Evolutionary conservation across 2,888 invertebrate species (phyloP), one percentile per base, ranked within the genome.

Genomic region (Heliconius cydno): DNA sequence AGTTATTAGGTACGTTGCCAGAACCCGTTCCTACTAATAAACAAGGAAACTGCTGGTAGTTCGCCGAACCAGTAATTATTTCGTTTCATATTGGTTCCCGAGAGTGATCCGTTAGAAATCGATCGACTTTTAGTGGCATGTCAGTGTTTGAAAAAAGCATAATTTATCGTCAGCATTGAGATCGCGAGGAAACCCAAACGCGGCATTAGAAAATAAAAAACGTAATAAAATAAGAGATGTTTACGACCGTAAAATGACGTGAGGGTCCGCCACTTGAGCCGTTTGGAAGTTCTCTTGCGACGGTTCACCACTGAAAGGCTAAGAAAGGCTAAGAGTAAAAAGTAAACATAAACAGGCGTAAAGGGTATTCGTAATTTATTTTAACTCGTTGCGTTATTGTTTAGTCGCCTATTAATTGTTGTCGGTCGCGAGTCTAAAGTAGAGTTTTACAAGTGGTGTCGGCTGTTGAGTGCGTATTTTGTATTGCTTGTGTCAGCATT

Each of bases 71-170:
- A 87, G 90, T 92, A 91, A 94, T 94, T 93, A 94, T 91, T 90
- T 87, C 90, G 88, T 85, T 92, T 92, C 93, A 90, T 91, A 92
- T 92, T 91, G 92, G 92, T 92, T 92, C 91, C 89, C 89, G 90
- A 89, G 90, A 90, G 92, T 92, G 93, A 94, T 95, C 94, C 94
- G 94, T 95, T 94, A 93, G 94, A 94, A 94, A 95, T 94, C 94
- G 93, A 94, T 94, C 93, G 92, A 90, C 88, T 92, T 94, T 94
- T 94, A 94, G 92, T 94, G 92, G 90, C 94, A 93, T 94, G 94
- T 95, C 94, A 94, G 94, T 90, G 91, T 93, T 94, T 92, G 90
- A 93, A 94, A 94, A 82, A 93, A 93, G 88, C 88, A 93, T 94
- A 95, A 95, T 95, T 95, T 94, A 95, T 94, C 92, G 94, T 91